Conservation (phyloP, 2,113 vertebrate species). For the Probosciger aterrimus region DNA sequence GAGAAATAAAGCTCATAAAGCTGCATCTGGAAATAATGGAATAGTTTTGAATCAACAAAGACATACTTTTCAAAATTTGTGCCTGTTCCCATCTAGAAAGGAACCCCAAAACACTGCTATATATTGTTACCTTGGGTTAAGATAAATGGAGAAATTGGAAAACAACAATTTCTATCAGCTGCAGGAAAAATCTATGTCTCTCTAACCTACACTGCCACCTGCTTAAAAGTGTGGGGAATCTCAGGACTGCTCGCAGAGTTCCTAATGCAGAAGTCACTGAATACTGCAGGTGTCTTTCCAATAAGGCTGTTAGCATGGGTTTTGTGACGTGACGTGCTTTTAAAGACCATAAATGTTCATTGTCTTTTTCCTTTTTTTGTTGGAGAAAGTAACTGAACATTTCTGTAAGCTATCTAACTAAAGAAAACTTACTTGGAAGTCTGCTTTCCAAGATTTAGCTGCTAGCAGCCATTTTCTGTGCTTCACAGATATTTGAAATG, state of each 20-base stretch:
- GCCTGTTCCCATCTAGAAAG: background rate
- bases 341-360: background rate
- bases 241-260: constrained; percentile 14
- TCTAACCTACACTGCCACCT: constrained; percentile 66
- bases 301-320: background rate
- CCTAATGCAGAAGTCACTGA: background rate
- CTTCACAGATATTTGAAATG: constrained; percentile 2
- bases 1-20: background rate
- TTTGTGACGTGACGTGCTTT: background rate
- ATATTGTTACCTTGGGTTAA: background rate
- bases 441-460: background rate
- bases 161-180: background rate
- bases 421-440: background rate
- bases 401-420: background rate
- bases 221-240: constrained; percentile 56
- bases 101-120: background rate
- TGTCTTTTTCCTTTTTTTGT: background rate
- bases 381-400: background rate
- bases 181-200: constrained; percentile 24
- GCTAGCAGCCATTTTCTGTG: background rate
- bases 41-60: background rate
- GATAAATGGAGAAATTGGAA: background rate
- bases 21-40: background rate
- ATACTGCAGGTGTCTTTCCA: background rate
- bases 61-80: background rate